Evolutionary conservation across 2,797 vertebrate species (phyloP).

Genomic region (Danionella dracula): DNA sequence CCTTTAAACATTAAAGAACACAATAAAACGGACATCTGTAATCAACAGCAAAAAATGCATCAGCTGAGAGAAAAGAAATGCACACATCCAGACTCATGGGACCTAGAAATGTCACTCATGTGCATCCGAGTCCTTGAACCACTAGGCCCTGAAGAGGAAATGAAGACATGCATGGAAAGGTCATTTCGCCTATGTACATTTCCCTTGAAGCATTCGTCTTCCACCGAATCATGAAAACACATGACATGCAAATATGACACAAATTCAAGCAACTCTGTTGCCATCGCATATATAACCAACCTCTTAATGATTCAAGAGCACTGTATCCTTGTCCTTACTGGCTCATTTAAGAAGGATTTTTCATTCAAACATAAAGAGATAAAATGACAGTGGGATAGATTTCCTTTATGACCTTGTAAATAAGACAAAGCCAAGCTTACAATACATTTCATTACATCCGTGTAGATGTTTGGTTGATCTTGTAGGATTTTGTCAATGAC

Average conservation of each 20-base stretch:
- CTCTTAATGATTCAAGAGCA: background rate
- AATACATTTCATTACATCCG: background rate
- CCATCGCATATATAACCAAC: background rate
- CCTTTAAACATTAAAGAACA: background rate
- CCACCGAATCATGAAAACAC: slow-evolving; percentile 36
- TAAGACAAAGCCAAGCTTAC: background rate
- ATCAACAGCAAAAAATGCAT: background rate
- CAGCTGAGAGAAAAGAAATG: background rate
- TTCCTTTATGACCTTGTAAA: background rate
- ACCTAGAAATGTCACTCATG: slow-evolving; percentile 59
- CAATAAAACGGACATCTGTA: background rate
- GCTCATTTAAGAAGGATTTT: background rate
- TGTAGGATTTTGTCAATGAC: background rate
- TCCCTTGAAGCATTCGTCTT: slow-evolving; percentile 16
- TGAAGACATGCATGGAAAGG: slow-evolving; percentile 58
- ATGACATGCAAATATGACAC: background rate
- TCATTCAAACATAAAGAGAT: slow-evolving; percentile 29
- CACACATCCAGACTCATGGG: slow-evolving; percentile 5
- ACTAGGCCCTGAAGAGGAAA: slow-evolving; percentile 60
- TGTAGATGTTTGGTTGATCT: background rate
- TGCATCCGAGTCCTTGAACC: slow-evolving; percentile 71
- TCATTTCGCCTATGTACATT: slow-evolving; percentile 55
- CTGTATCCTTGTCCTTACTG: background rate
- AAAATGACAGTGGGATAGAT: slow-evolving; percentile 41
- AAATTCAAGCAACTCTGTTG: background rate